Conservation (phyloP, 2,888 invertebrate species). For the Melanargia galathea region DNA sequence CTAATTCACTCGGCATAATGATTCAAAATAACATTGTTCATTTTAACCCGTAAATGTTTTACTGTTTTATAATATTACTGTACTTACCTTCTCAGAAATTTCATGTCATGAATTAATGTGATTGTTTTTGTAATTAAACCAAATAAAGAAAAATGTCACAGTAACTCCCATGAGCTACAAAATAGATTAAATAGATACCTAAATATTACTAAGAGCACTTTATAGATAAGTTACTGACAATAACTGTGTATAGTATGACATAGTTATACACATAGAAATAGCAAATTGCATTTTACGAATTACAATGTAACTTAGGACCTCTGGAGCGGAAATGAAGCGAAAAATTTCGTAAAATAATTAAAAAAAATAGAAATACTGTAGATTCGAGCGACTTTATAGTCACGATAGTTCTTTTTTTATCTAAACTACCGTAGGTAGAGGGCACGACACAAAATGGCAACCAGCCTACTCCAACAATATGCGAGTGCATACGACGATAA, state of each 20-base stretch:
- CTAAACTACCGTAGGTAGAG: conserved; percentile 75
- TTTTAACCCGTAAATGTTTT: no score
- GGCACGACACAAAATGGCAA: conserved; percentile 80
- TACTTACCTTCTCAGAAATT: not conserved
- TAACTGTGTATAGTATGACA: not conserved
- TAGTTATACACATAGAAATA: not conserved
- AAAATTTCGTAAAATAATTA: not conserved
- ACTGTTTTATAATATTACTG: not conserved
- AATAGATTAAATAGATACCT: not conserved
- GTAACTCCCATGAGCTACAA: not conserved
- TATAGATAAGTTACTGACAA: not conserved
- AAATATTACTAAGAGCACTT: not conserved
- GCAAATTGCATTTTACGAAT: conserved; percentile 6
- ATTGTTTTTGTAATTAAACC: not conserved
- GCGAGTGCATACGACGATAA: conserved; percentile 69
- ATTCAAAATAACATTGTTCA: no score
- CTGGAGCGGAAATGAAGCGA: not conserved
- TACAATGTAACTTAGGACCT: conserved; percentile 13
- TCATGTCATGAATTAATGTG: not conserved
- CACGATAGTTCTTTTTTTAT: conserved; percentile 73
- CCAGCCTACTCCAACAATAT: conserved; percentile 73
- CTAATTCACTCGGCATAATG: no score
- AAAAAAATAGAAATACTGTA: conserved; percentile 12
- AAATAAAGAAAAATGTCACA: not conserved
- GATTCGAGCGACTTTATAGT: conserved; percentile 40